Percentiles rank a stretch among this genome's conserved stretches.
phyloP scores from a whole-genome alignment of 2,888 invertebrate species.

The Branchipolynoe longqiensis region DNA sequence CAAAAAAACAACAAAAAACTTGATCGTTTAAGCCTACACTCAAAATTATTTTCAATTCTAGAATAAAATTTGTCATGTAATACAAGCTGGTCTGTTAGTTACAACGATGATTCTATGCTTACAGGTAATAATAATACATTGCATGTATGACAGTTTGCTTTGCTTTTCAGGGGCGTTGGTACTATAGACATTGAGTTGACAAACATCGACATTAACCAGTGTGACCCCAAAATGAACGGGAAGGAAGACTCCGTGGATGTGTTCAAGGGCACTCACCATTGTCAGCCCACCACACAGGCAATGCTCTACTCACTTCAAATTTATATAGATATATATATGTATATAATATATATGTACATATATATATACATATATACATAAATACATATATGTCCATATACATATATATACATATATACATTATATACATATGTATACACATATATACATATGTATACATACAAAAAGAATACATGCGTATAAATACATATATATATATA shows the following conservation, averaged over 20 bases:
- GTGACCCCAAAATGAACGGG: conserved; percentile 84
- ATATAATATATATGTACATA: background rate
- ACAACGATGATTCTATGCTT: no score
- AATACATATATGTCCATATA: conserved; percentile 4
- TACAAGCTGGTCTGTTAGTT: no score
- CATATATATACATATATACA: background rate
- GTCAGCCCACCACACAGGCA: conserved; percentile 84
- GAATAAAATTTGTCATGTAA: no score
- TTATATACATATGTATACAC: conserved; percentile 15
- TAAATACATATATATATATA: no score
- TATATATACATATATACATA: conserved; percentile 41
- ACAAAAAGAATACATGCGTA: background rate
- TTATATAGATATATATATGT: background rate
- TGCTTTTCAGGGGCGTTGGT: conserved; percentile 75
- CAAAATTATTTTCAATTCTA: no score
- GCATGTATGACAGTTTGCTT: no score
- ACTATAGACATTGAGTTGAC: conserved; percentile 82
- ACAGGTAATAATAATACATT: no score
- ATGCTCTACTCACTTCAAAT: background rate
- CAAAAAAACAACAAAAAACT: no score
- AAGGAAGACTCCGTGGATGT: conserved; percentile 86
- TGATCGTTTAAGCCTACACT: no score
- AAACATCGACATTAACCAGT: conserved; percentile 87
- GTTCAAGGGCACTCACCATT: conserved; percentile 94
- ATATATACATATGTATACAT: background rate